Conservation (phyloP, 2,797 vertebrate genomes). For the Gobionotothen gibberifrons region DNA sequence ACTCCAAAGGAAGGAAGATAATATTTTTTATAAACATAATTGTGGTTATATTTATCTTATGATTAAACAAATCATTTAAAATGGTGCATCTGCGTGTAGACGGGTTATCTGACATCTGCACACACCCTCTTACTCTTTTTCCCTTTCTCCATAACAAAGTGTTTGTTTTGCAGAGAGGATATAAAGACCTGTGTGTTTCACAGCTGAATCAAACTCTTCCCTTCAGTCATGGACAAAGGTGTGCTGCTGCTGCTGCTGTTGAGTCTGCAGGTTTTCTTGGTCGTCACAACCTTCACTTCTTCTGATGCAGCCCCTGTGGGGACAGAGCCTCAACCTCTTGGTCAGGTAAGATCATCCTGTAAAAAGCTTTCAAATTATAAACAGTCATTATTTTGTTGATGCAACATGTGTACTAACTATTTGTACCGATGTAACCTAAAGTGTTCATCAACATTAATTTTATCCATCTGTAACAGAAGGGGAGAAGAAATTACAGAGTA, state of each 20-base stretch:
- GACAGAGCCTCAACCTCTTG: not conserved
- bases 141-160: slow-evolving; percentile 29
- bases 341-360: slow-evolving; percentile 30
- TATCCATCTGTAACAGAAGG: not conserved
- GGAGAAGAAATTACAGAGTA: not conserved
- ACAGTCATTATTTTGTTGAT: not conserved
- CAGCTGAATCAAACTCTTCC: slow-evolving; percentile 11
- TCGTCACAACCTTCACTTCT: slow-evolving; percentile 42
- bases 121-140: not conserved
- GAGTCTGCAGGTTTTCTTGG: slow-evolving; percentile 57
- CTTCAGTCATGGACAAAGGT: slow-evolving; percentile 51
- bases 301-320: slow-evolving; percentile 15
- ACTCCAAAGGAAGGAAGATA: slow-evolving; percentile 1
- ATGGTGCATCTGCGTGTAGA: too few relatives aligned
- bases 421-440: not conserved
- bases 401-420: not conserved
- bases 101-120: not conserved
- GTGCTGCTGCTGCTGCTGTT: slow-evolving; percentile 58
- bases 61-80: slow-evolving; percentile 3
- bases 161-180: slow-evolving; percentile 18
- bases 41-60: not conserved
- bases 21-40: not conserved
- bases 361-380: not conserved
- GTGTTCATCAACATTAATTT: not conserved
- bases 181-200: slow-evolving; percentile 42